phyloP scores from a whole-genome alignment of 37 sponge, comb jelly and placozoan species.

The Halisarca cf. caerulea region DNA sequence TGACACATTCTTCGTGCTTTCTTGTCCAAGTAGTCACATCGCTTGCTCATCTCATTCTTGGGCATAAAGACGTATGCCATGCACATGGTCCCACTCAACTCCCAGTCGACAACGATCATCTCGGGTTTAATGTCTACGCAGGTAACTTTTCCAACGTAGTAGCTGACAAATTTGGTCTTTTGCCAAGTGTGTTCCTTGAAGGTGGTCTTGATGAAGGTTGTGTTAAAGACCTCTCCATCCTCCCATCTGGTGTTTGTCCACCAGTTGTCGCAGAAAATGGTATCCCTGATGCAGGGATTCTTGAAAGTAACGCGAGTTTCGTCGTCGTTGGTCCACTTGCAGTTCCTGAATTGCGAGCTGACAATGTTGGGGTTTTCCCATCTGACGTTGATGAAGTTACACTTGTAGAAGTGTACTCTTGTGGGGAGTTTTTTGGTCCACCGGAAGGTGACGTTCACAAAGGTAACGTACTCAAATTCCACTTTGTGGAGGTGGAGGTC shows the following conservation, averaged over 20 bases:
- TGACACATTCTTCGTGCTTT: not conserved
- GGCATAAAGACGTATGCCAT: not conserved
- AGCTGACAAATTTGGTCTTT: not conserved
- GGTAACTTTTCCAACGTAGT: not conserved
- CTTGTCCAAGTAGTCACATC: not conserved
- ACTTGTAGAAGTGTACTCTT: not conserved
- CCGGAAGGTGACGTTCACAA: not conserved
- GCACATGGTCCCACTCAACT: not conserved
- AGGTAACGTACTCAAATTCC: not conserved
- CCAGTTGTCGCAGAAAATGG: not conserved
- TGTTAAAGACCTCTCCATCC: not conserved
- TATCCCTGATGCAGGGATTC: not conserved
- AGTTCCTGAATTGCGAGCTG: not conserved
- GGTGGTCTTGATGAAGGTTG: not conserved
- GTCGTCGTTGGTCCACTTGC: not conserved
- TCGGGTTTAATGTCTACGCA: not conserved
- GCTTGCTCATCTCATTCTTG: not conserved
- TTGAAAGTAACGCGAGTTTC: not conserved
- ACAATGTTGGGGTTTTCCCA: not conserved
- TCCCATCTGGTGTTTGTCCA: not conserved
- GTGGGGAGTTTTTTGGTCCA: not conserved
- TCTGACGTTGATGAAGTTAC: not conserved
- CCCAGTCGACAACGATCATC: not conserved
- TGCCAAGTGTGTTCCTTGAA: not conserved
- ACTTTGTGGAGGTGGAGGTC: not conserved